Conservation (phyloP, 2,888 invertebrate genomes). For the Cantharis flavilabris region DNA sequence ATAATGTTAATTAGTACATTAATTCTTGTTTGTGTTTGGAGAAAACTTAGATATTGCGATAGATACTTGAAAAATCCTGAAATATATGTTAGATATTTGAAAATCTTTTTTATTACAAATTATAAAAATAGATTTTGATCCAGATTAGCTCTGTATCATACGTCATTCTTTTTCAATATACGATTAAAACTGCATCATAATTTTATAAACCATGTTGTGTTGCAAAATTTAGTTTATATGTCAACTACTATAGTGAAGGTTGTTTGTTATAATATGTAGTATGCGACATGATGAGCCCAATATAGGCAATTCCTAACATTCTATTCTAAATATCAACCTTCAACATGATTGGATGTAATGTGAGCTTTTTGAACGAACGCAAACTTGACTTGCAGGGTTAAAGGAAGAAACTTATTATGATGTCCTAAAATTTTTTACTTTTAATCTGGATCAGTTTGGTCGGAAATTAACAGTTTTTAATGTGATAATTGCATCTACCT, state of each 20-base stretch:
- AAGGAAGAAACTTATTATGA: neutral
- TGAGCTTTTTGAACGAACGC: neutral
- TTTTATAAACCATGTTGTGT: neutral
- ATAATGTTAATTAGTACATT: no score
- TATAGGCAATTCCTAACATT: neutral
- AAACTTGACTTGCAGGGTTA: neutral
- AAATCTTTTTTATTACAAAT: no score
- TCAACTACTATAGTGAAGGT: constrained; percentile 2
- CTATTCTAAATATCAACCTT: neutral
- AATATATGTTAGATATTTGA: no score
- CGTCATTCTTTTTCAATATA: neutral
- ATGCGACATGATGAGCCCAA: neutral
- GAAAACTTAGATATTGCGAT: no score
- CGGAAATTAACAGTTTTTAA: neutral
- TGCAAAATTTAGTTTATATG: neutral
- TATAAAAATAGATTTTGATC: neutral
- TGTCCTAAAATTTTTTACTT: neutral
- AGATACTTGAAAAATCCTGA: no score
- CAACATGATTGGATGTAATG: neutral
- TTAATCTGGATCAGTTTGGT: no score
- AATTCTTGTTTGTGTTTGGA: no score
- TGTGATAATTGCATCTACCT: neutral
- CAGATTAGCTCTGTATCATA: neutral
- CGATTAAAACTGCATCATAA: neutral
- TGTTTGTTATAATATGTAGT: neutral